A percentile compares a stretch with the other conserved stretches of the same genome.
phyloP scores from a whole-genome alignment of 1,140 invertebrate species.

The Scylla paramamosain region DNA sequence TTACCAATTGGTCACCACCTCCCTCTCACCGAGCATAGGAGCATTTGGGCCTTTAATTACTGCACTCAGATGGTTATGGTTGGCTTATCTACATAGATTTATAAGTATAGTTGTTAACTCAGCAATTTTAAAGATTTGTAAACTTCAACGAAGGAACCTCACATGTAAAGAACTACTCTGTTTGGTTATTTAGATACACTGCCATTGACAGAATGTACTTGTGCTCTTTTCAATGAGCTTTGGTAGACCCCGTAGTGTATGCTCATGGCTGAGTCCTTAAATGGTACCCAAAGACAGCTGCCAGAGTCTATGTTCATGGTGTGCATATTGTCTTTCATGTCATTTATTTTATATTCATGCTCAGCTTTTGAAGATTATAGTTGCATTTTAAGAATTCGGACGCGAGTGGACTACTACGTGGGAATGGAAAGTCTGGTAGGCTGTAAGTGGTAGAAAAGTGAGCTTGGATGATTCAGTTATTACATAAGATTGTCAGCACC shows the following conservation, averaged over 20 bases:
- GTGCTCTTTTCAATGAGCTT: slow-evolving; percentile 63
- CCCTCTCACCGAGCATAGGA: slow-evolving; percentile 57
- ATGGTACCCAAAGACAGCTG: not conserved
- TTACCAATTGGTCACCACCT: slow-evolving; percentile 54
- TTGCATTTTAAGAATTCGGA: slow-evolving; percentile 47
- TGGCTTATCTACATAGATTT: slow-evolving; percentile 70
- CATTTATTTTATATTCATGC: not conserved
- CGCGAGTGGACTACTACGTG: slow-evolving; percentile 25
- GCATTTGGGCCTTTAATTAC: slow-evolving; percentile 70
- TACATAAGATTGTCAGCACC: not conserved
- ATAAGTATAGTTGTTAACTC: slow-evolving; percentile 70
- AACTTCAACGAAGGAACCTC: slow-evolving; percentile 73
- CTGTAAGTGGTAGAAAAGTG: slow-evolving; percentile 35
- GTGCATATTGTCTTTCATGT: slow-evolving; percentile 6
- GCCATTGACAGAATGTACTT: slow-evolving; percentile 59
- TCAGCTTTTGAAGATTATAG: not conserved
- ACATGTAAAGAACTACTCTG: slow-evolving; percentile 67
- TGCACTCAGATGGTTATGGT: slow-evolving; percentile 74
- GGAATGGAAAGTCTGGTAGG: not conserved
- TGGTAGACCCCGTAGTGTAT: slow-evolving; percentile 28
- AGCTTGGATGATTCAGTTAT: not conserved
- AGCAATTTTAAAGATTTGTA: slow-evolving; percentile 66
- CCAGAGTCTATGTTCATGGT: not conserved
- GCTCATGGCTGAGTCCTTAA: slow-evolving; percentile 35
- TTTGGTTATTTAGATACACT: slow-evolving; percentile 66